Evolutionary conservation across 2,113 vertebrate genomes (phyloP), one percentile per base, ranked within the genome.

Genomic region (Stigmatopora nigra): DNA sequence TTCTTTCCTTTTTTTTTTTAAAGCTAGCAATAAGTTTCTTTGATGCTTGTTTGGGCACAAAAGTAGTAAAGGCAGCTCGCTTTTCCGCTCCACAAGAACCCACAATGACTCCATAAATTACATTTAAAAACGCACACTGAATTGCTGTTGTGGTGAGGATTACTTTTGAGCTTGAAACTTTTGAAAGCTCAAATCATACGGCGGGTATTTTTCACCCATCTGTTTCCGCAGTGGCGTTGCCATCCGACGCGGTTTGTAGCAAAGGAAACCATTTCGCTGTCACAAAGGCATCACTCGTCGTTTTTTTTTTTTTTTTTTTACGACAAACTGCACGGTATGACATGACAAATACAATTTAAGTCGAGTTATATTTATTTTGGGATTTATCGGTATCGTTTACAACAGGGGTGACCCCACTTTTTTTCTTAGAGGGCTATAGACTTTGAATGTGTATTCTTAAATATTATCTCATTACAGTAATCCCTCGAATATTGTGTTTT

Each of bases 121-220:
- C 41, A 61, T 63, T 31, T 68, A 0, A 61, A 46, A 22, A 51
- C 19, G 62, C 66, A 45, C 65, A 66, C 44, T 14, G 22, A 75
- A 70, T 22, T 62, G 36, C 75, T 62, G 56, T 74, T 44, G 51
- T 60, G 22, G 11, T 9, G 15, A 20, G 14, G 68, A 19, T 61
- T 45, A 14, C 13, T 58, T 58, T 38, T 36, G 11, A 60, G 36
- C 35, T 11, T 22, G 19, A 53, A 12, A 53, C 51, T 53, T 13
- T 4, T 14, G 51, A 20, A 22, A 53, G 51, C 19, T 53, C 51
- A 12, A 53, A 53, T 53, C 11, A 5, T 11, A 19, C 5, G 12
- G 5, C 19, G 20, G 20, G 51, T 20, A 20, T 53, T 22, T 22
- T 22, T 22, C 12, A 22, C 19, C 1, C 51, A 4, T 10, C 51